Base-by-base conservation (phyloP, 2,888 invertebrate species). In the Matsumyia berberina region DNA sequence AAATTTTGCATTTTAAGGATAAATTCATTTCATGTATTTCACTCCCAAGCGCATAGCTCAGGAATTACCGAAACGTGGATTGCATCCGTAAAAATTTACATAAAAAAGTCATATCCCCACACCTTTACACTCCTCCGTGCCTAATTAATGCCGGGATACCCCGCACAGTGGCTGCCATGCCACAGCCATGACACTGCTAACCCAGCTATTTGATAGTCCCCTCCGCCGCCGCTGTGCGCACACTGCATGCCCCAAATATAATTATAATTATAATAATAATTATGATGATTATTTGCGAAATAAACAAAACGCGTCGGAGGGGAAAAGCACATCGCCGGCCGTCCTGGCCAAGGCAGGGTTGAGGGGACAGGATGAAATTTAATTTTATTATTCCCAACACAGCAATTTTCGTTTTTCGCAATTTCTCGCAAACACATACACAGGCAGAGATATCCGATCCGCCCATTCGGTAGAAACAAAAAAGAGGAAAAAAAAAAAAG, bases 301-400 rank as follows among this genome's bases (percentile, higher is more conserved):
- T 83, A 83, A 83, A 83, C 83, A 83, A 78, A 83, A 83, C 62
- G 53, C 55, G 55, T 64, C 55, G 49, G 55, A 35, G 46, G 66
- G 53, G 60, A 60, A 62, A 57, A 60, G 44, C 39, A 67, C 67
- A 67, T 8, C 24, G 42, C 17, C n/a, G 7, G 19, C n/a, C 24
- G 42, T 24, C 11, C 5, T n/a, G 24, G 31, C 7, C 19, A 7
- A n/a, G n/a, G n/a, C n/a, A n/a, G n/a, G n/a, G n/a, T n/a, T n/a
- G n/a, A n/a, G 24, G 33, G 24, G 42, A 53, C 58, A 66, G 66
- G 17, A 60, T 55, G 72, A 79, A 83, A 83, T 79, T 83, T 69
- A 67, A 83, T 83, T 83, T 83, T 73, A 83, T 83, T 83, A 83
- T 73, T 83, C 83, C 83, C 83, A 83, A 44, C 83, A 69, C 78